Evolutionary conservation across 1,140 invertebrate genomes (phyloP), one percentile per base, ranked within the genome.

Genomic region (Solenopsis invicta): DNA sequence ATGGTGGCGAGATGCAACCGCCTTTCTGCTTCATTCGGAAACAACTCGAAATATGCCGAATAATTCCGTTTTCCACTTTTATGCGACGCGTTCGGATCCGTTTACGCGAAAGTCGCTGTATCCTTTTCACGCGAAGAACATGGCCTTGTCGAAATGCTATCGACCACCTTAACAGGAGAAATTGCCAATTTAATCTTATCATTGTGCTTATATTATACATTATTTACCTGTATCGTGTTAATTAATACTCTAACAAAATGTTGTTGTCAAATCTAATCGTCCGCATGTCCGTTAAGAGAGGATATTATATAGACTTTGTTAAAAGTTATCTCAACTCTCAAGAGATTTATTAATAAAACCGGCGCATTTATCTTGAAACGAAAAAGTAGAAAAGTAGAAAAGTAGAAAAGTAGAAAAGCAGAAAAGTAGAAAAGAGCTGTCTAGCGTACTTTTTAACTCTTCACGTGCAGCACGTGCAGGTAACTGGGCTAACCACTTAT

Each of bases 1-100:
- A 56, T 94, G 93, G 92, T 95, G 93, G 93, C 87, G 87, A 18
- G 92, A 95, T 9, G 87, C 92, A 0, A 91, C 92, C 9, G 74
- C 71, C 59, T 92, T 90, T 80, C 86, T 93, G 34, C 48, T 91
- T 54, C 84, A 88, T 52, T 84, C 92, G 12, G 74, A 88, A 8
- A 29, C 71, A 81, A 56, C 61, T 18, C n/a, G 0, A 24, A 8
- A 59, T 8, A 13, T 3, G 24, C 12, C 12, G n/a, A 69, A 69
- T 8, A 59, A 90, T 61, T 69, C 34, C 9, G 21, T 69, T n/a
- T 90, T 69, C 37, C 85, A 90, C 56, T 94, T 94, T 87, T 91
- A 87, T 13, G 84, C 91, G 4, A 87, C 91, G 9, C 91, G 89
- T 6, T 94, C 91, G 13, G 92, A 93, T 88, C 92, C 93, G 4